Base-by-base conservation (phyloP, 30 jellyfish, hydroid and myxozoan species). In the Nemopilema nomurai region DNA sequence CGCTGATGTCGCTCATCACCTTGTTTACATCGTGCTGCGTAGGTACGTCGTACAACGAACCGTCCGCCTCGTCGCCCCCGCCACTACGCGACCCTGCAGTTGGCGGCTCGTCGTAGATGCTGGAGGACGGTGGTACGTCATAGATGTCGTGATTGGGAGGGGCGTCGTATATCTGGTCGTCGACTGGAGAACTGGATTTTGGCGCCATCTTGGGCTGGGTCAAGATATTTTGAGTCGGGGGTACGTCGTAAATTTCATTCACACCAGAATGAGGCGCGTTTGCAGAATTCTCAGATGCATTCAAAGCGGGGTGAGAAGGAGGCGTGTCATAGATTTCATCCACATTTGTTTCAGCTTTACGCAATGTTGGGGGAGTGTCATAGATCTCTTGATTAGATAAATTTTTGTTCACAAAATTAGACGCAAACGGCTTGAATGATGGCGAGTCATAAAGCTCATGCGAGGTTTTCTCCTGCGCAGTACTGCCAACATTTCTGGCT, bases 11-110 rank as follows among this genome's bases (percentile, higher is more conserved):
- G 41, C 71, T 80, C 96, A 91, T 85, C 26, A 81, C 96, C 78
- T 87, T 81, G 82, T 82, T 78, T 26, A 85, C 53, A 73, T 91
- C 92, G 53, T 87, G 98, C 6, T 74, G 71, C 67, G 94, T 49
- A n/a, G 98, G 96, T 0, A 77, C 87, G 76, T 86, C 95, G 62
- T 86, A 86, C 68, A 86, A 25, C 18, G 49, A 53, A 13, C 67
- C 82, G 27, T 50, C 33, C 9, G 30, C 51, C 32, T 49, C 63
- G 49, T 51, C 49, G 18, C 69, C 25, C 17, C 41, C n/a, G 8
- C 16, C 83, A 63, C n/a, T 25, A 30, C 31, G 53, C 0, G 62
- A 1, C 13, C 26, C 81, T 33, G 81, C 19, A 16, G 17, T 22
- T 29, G 85, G 79, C 8, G 63, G 92, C 62, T 33, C 62, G 85